A percentile compares a stretch with the other conserved stretches of the same genome.
Evolutionary conservation across 2,888 invertebrate species (phyloP).

Genomic region (Acleris laterana): DNA sequence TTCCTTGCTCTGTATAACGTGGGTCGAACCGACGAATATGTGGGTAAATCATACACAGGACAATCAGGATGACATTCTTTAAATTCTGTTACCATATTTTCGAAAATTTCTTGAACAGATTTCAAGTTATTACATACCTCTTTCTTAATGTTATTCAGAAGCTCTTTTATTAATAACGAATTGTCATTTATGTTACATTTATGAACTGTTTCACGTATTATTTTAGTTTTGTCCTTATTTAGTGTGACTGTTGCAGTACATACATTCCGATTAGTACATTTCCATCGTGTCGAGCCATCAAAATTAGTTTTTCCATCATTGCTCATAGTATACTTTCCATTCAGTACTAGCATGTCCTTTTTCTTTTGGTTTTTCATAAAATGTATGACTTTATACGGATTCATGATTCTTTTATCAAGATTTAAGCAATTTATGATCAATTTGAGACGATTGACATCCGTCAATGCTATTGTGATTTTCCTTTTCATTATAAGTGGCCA

Average conservation of each 20-base stretch:
- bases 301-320: constrained; percentile 12
- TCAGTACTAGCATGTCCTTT: constrained; percentile 3
- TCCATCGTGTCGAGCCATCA: constrained; percentile 12
- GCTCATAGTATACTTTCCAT: constrained; percentile 7
- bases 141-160: constrained; percentile 1
- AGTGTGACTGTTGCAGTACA: constrained; percentile 13
- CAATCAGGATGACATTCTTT: constrained; percentile 4
- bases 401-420: not conserved
- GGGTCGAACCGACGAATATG: constrained; percentile 3
- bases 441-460: too few species aligned
- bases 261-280: constrained; percentile 13
- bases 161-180: constrained; percentile 3
- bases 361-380: constrained; percentile 13
- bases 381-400: constrained; percentile 6
- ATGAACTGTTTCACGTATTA: constrained; percentile 14
- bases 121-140: constrained; percentile 9
- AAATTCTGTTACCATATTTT: constrained; percentile 12
- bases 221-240: constrained; percentile 9
- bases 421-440: too few species aligned
- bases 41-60: constrained; percentile 7
- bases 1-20: constrained; percentile 13
- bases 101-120: constrained; percentile 9
- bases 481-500: too few species aligned
- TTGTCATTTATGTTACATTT: constrained; percentile 2
- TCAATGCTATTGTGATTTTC: too few species aligned